phyloP scores from a whole-genome alignment of 2,888 invertebrate genomes.

The Ashinkailepas kermadecensis region DNA sequence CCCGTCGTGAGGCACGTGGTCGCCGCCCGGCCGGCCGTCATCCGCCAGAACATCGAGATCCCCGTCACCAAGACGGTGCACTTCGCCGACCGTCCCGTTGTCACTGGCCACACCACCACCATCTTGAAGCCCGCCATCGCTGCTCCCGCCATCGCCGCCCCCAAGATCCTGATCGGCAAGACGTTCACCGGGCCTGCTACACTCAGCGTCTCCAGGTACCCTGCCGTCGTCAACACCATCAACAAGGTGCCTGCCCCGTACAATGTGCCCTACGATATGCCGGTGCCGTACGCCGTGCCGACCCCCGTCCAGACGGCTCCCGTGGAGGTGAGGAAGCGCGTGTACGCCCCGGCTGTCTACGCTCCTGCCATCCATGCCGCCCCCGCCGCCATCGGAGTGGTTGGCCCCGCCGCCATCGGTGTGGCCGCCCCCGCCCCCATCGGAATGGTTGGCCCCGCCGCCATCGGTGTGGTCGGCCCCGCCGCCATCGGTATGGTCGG shows the following conservation, averaged over 20 bases:
- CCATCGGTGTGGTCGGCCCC: no score
- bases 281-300: not conserved
- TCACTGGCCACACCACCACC: conserved; percentile 30
- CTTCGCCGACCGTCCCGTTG: conserved; percentile 29
- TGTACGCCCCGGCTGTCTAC: conserved; percentile 9
- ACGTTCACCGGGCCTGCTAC: conserved; percentile 26
- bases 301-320: not conserved
- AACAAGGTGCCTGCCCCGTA: not conserved
- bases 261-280: not conserved
- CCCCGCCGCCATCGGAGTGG: not conserved
- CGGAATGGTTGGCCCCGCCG: no score
- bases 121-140: conserved; percentile 31
- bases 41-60: conserved; percentile 29
- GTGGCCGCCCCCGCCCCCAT: no score
- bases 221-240: conserved; percentile 6
- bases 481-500: no score
- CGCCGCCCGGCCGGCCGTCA: conserved; percentile 26
- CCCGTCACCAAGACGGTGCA: conserved; percentile 31
- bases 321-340: conserved; percentile 4
- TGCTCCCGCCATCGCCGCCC: conserved; percentile 32
- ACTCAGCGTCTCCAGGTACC: not conserved
- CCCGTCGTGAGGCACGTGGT: conserved; percentile 20
- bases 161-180: conserved; percentile 30
- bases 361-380: not conserved
- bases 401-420: not conserved